phyloP scores from a whole-genome alignment of 2,797 vertebrate genomes.

The Enteromius treurensis region DNA sequence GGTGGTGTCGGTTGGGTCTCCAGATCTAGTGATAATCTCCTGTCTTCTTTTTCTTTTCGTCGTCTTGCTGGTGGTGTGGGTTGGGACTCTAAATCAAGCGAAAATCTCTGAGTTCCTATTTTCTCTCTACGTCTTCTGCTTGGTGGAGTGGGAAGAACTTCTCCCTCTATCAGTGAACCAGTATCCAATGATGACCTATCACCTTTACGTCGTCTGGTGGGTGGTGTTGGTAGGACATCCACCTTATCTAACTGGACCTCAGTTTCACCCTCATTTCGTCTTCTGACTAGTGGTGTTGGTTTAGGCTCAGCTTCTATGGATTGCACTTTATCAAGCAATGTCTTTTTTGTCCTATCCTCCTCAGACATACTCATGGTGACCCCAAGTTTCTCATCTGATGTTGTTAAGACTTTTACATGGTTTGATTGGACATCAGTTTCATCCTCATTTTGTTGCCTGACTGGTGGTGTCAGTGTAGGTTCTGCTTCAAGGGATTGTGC shows the following conservation, averaged over 20 bases:
- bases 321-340: not conserved
- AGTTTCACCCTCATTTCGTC: conserved; percentile 19
- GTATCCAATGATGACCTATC: conserved; percentile 27
- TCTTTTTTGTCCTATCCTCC: not conserved
- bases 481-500: not conserved
- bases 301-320: not conserved
- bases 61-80: conserved; percentile 26
- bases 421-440: conserved; percentile 20
- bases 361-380: not conserved
- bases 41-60: conserved; percentile 6
- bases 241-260: not conserved
- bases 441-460: conserved; percentile 19
- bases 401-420: not conserved
- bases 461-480: conserved; percentile 16
- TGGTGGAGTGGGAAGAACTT: conserved; percentile 53
- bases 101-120: conserved; percentile 17
- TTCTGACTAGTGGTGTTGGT: conserved; percentile 40
- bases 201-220: conserved; percentile 20
- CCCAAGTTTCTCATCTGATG: not conserved
- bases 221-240: conserved; percentile 29
- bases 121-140: conserved; percentile 30
- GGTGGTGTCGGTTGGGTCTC: conserved; percentile 22
- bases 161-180: conserved; percentile 21
- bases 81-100: conserved; percentile 34
- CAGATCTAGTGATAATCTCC: conserved; percentile 30